Evolutionary conservation across 2,888 invertebrate species (phyloP).

Genomic region (Conus canariensis): DNA sequence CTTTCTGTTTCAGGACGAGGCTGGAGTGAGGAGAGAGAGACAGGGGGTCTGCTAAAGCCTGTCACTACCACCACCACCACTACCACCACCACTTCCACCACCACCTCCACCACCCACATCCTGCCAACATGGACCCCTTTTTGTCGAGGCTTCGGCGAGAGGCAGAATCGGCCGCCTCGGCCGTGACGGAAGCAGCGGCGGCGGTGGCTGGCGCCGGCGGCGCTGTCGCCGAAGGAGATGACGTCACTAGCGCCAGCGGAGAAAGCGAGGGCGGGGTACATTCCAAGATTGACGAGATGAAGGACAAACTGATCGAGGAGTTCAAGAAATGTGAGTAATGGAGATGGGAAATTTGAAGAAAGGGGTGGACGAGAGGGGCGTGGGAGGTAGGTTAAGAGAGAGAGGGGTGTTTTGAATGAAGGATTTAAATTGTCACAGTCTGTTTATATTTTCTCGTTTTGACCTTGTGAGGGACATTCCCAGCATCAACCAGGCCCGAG

Average conservation of each 20-base stretch:
- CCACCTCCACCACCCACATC: not conserved
- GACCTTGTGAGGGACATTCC: too few species aligned
- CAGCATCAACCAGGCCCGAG: too few species aligned
- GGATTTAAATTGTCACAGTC: too few species aligned
- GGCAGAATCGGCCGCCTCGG: slow-evolving; percentile 44
- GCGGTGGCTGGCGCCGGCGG: slow-evolving; percentile 34
- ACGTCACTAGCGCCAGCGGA: slow-evolving; percentile 41
- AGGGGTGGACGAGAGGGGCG: not conserved
- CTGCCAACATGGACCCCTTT: slow-evolving; percentile 52
- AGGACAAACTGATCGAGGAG: slow-evolving; percentile 64
- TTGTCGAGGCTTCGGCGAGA: slow-evolving; percentile 55
- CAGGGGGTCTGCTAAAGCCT: not conserved
- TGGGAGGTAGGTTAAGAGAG: not conserved
- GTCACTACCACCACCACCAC: not conserved
- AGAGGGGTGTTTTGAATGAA: not conserved
- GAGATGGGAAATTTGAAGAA: not conserved
- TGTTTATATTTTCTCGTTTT: too few species aligned
- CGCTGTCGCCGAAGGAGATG: slow-evolving; percentile 43
- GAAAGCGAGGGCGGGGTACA: slow-evolving; percentile 50
- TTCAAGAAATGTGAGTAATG: slow-evolving; percentile 63
- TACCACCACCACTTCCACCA: not conserved
- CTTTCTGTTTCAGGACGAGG: not conserved
- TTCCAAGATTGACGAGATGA: slow-evolving; percentile 59
- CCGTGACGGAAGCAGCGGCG: slow-evolving; percentile 39
- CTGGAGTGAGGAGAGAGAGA: slow-evolving; percentile 21